Conservation (phyloP, 2,888 invertebrate species). For the Physocephala rufipes region DNA sequence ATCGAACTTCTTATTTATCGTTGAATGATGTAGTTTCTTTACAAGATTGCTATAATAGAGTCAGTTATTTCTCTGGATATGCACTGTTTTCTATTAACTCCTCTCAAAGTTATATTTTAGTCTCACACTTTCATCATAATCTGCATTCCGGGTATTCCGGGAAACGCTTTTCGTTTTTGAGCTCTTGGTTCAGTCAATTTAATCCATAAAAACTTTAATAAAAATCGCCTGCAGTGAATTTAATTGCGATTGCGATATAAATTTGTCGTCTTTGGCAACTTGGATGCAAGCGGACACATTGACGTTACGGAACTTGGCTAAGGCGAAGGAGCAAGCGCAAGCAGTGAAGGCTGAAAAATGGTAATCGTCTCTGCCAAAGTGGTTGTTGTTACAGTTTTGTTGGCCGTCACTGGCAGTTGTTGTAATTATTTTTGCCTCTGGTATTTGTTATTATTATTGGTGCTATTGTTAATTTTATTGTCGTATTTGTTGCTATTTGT, state of each 20-base stretch:
- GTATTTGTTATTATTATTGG: neutral
- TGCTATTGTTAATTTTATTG: too few relatives aligned
- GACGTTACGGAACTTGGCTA: slow-evolving; percentile 31
- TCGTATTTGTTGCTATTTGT: neutral
- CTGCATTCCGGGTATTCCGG: slow-evolving; percentile 21
- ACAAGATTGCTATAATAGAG: neutral
- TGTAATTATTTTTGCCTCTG: too few relatives aligned
- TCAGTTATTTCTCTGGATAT: neutral
- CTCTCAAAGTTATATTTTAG: neutral
- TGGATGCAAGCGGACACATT: too few relatives aligned
- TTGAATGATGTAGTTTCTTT: neutral
- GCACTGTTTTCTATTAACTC: neutral
- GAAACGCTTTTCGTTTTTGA: slow-evolving; percentile 17
- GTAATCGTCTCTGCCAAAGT: neutral
- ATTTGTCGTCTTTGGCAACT: slow-evolving; percentile 53
- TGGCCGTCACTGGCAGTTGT: neutral
- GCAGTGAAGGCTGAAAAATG: slow-evolving; percentile 17
- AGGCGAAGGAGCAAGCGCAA: slow-evolving; percentile 24
- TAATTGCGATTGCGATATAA: slow-evolving; percentile 61
- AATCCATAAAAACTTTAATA: slow-evolving; percentile 53
- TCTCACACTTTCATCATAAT: slow-evolving; percentile 19
- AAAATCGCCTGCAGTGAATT: slow-evolving; percentile 60
- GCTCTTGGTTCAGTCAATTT: slow-evolving; percentile 42
- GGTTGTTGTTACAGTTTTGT: neutral
- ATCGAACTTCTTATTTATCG: neutral